Evolutionary conservation across 2,113 vertebrate species (phyloP), one percentile per base, ranked within the genome.

Genomic region (Gadus chalcogrammus): DNA sequence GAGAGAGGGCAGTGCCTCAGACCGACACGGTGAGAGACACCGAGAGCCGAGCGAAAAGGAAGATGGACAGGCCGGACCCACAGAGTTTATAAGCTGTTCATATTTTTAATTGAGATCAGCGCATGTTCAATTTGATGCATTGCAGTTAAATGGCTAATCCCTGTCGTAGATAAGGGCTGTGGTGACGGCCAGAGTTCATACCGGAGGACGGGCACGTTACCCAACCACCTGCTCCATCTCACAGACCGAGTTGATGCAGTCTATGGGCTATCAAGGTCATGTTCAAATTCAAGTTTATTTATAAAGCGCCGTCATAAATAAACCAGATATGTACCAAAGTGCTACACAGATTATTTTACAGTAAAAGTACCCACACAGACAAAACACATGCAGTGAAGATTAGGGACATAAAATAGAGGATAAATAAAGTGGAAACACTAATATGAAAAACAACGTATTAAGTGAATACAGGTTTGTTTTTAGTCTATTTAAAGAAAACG

Each of bases 41-140:
- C n/a, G 52, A 56, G 52, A 58, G n/a, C 15, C 9, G 17, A 13
- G 55, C 15, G 55, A 48, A 11, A 2, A 48, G 59, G 55, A 22
- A 56, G 65, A 67, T 38, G 9, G 35, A 64, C 28, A 64, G 63
- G 15, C 28, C 31, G 15, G 63, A 38, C 63, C 27, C 63, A 9
- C 16, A 64, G 63, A 65, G 13, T 18, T 61, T 28, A 28, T 63
- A 63, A 28, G 27, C 61, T 63, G 18, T 63, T 63, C 28, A 63
- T 63, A 28, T 63, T 63, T 48, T 28, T 63, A 63, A 63, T 28
- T 28, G 61, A 63, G 61, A 63, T 15, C 61, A 63, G 61, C 24
- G 15, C 42, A 56, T n/a, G 63, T 28, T 64, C 61, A 20, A 22
- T 63, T 63, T 63, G 61, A 63, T 22, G 59, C n/a, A 61, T 28